These are phyloP conservation scores for Dipodomys ordii DNA, from an alignment of 2,113 vertebrate genomes.

Conservation along the genomic window DNA sequence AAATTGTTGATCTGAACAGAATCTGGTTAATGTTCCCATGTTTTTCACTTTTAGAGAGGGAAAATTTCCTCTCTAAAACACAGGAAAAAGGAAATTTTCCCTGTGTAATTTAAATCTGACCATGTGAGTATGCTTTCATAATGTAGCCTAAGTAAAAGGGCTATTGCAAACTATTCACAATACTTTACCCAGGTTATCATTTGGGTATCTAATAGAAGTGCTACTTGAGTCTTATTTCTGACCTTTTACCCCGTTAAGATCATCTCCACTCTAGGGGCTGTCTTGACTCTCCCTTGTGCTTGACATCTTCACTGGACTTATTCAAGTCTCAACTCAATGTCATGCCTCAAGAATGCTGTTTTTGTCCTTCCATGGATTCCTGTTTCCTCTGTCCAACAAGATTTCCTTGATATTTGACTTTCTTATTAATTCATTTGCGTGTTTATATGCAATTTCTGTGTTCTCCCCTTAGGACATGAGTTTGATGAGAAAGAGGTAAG, in stretches of 20 bases:
- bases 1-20: neutral
- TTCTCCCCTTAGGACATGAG: neutral
- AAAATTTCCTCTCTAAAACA: neutral
- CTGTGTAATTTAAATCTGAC: neutral
- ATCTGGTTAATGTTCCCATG: neutral
- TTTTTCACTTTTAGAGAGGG: neutral
- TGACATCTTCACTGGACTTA: neutral
- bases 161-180: neutral
- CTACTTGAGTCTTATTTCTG: neutral
- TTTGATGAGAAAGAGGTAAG: constrained; percentile 4
- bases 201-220: neutral
- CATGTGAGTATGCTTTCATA: neutral
- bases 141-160: neutral
- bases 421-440: neutral
- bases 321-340: neutral
- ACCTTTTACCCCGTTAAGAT: neutral
- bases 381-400: neutral
- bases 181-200: neutral
- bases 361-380: neutral
- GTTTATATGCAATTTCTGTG: neutral
- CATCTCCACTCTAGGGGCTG: neutral
- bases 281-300: neutral
- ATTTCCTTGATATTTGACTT: constrained; percentile 41
- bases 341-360: neutral
- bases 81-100: neutral